Evolutionary conservation across 2,888 invertebrate species (phyloP), one percentile per base, ranked within the genome.

Genomic region (Magallana nippona): DNA sequence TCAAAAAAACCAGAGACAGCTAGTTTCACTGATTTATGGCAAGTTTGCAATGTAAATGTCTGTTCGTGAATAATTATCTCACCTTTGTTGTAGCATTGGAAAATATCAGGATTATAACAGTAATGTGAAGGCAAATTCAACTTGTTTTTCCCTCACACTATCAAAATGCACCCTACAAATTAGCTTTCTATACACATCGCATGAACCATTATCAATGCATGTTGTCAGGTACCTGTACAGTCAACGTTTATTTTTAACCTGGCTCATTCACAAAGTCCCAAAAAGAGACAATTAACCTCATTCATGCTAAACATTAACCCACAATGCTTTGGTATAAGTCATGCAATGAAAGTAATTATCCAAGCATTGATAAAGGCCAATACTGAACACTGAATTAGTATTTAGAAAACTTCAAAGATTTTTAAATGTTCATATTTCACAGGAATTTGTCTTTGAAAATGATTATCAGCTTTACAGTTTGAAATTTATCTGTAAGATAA

Each of bases 41-140:
- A 71, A 27, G 19, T 63, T 63, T 63, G 19, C 63, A 63, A 11
- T 63, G 63, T 10, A 63, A 63, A 22, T 63, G 63, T 63, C 17
- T 63, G 63, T 63, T 13, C 13, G 22, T 63, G 63, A 63, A 63
- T 63, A 63, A 71, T 27, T 5, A 15, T 32, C 22, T 71, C 15
- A 22, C 27, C 15, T 27, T 63, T 27, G 44, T 44, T 11, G 71
- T 27, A 2, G 71, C 27, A 71, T 71, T 15, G n/a, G n/a, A 60
- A 17, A 71, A 27, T 22, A 63, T 13, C 22, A 11, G 63, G 63
- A 13, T 63, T 63, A 11, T 19, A n/a, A 60, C 44, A 44, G 44
- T 44, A 19, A n/a, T 60, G n/a, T 60, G 10, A 60, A 60, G 19
- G 60, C 8, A 8, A 60, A 60, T 60, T 60, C 60, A 60, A 60